A percentile compares a stretch with the other conserved stretches of the same genome.
Conservation (phyloP, 1,140 invertebrate species). For the Caenorhabditis elegans region WBcel235 BX284602.5:7202001-7202500, state of each 20-base stretch:
- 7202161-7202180: neutral
- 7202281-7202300: neutral
- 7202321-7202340: neutral
- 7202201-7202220: neutral
- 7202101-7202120: conserved; percentile 3
- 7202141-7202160: neutral
- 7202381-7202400: neutral
- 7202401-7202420: neutral
- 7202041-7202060: no score
- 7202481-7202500: neutral
- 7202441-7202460: neutral
- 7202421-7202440: neutral
- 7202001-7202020: no score
- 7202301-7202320: neutral
- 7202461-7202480: neutral
- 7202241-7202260: neutral
- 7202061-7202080: neutral
- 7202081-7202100: neutral
- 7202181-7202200: no score
- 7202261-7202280: neutral
- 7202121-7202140: neutral
- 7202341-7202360: neutral
- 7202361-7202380: neutral
- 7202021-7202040: no score
- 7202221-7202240: neutral